These are phyloP conservation scores for Microctonus aethiopoides DNA, from an alignment of 2,888 invertebrate species.

Conservation along the genomic window DNA sequence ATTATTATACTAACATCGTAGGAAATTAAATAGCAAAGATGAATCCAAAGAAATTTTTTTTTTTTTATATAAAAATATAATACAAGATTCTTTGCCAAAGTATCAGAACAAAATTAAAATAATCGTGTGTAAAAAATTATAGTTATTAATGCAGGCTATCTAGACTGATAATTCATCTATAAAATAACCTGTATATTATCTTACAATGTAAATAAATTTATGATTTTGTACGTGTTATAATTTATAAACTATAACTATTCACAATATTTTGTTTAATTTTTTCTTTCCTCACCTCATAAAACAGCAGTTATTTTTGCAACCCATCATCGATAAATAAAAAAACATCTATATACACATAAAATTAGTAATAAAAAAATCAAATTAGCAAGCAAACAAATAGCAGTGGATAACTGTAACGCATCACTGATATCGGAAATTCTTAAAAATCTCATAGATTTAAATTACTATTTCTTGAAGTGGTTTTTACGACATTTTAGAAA, in stretches of 20 bases:
- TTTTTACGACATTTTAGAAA: constrained; percentile 63
- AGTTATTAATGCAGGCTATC: not conserved
- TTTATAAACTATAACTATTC: constrained; percentile 27
- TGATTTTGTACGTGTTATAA: constrained; percentile 35
- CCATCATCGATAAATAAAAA: constrained; percentile 51
- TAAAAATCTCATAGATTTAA: constrained; percentile 44
- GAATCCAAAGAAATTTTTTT: not conserved
- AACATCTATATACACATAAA: not conserved
- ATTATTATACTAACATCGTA: not conserved
- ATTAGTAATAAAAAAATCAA: constrained; percentile 34
- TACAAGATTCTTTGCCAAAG: not conserved
- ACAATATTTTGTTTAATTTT: not conserved
- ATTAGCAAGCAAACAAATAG: not conserved
- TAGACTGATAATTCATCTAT: constrained; percentile 1
- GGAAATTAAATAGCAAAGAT: not conserved
- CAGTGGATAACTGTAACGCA: constrained; percentile 38
- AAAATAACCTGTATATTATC: not conserved
- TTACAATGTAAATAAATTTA: constrained; percentile 19
- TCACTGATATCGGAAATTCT: constrained; percentile 46
- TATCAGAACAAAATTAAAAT: not conserved
- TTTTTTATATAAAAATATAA: not conserved
- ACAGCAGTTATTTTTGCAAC: constrained; percentile 32
- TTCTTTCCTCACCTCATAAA: not conserved
- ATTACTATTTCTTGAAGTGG: constrained; percentile 52
- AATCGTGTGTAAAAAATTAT: not conserved